Percentiles rank a stretch among this genome's conserved stretches.
Conservation (phyloP, 2,888 invertebrate genomes). For the Drosophila anceps region DNA sequence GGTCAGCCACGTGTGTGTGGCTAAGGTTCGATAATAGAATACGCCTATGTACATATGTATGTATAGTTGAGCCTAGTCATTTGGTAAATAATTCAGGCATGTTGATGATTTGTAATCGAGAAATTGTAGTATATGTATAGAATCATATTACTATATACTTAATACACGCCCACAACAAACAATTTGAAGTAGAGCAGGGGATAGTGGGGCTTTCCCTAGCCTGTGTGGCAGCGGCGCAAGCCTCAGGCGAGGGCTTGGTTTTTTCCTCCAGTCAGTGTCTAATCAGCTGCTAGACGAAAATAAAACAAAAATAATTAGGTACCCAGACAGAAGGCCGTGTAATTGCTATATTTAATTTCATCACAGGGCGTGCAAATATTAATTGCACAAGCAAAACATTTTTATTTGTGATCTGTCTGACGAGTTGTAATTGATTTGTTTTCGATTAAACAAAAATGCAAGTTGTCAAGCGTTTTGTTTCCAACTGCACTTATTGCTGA, state of each 20-base stretch:
- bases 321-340: conserved; percentile 41
- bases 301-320: background rate
- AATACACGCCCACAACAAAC: conserved; percentile 32
- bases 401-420: conserved; percentile 41
- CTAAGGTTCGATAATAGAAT: conserved; percentile 23
- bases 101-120: conserved; percentile 29
- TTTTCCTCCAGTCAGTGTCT: conserved; percentile 22
- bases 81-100: conserved; percentile 26
- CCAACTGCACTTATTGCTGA: conserved; percentile 61
- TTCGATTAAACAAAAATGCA: conserved; percentile 27
- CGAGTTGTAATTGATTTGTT: conserved; percentile 58
- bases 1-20: conserved; percentile 29
- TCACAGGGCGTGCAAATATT: conserved; percentile 41
- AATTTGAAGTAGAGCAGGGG: background rate
- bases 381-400: conserved; percentile 22
- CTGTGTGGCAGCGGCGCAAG: background rate
- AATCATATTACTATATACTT: conserved; percentile 13
- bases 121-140: background rate
- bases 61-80: conserved; percentile 18
- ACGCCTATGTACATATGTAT: conserved; percentile 9
- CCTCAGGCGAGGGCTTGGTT: conserved; percentile 41
- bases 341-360: conserved; percentile 66
- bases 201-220: background rate
- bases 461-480: conserved; percentile 59
- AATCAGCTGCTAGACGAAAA: conserved; percentile 54